These are phyloP conservation scores for Drosophila mercatorum DNA, from an alignment of 2,888 invertebrate species.

Conservation along the genomic window DNA sequence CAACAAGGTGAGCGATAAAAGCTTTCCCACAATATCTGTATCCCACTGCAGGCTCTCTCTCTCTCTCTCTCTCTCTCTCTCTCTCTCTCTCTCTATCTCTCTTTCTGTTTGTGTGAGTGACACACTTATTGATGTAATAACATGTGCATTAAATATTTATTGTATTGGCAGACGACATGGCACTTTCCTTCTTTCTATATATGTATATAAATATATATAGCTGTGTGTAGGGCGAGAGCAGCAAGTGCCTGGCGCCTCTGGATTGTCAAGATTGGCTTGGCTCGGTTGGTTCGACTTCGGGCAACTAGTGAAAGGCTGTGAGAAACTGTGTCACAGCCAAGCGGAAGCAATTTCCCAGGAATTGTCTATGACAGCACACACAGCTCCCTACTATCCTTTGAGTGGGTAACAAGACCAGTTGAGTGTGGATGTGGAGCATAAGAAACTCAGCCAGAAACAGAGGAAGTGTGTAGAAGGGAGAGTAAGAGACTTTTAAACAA, in stretches of 20 bases:
- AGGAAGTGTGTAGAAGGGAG: no score
- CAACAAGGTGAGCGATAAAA: constrained; percentile 72
- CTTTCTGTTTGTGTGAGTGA: constrained; percentile 49
- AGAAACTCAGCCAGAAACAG: background rate
- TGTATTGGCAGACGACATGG: constrained; percentile 79
- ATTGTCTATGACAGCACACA: constrained; percentile 10
- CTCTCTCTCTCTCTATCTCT: no score
- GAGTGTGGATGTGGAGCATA: background rate
- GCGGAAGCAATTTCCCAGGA: constrained; percentile 24
- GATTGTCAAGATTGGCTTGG: constrained; percentile 37
- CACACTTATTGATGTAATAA: constrained; percentile 78
- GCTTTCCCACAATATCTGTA: constrained; percentile 58
- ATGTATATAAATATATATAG: constrained; percentile 12
- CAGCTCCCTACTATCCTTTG: background rate
- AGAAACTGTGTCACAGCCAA: constrained; percentile 44
- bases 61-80: constrained; percentile 4
- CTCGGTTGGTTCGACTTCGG: background rate
- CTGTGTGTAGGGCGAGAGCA: background rate
- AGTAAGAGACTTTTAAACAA: background rate
- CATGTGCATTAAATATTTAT: constrained; percentile 79
- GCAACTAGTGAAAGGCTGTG: constrained; percentile 31
- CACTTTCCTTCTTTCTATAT: constrained; percentile 54
- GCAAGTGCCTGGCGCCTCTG: constrained; percentile 41
- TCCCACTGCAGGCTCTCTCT: constrained; percentile 6
- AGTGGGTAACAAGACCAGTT: constrained; percentile 8